phyloP scores from a whole-genome alignment of 2,888 invertebrate genomes.

The Brachycybe producta region DNA sequence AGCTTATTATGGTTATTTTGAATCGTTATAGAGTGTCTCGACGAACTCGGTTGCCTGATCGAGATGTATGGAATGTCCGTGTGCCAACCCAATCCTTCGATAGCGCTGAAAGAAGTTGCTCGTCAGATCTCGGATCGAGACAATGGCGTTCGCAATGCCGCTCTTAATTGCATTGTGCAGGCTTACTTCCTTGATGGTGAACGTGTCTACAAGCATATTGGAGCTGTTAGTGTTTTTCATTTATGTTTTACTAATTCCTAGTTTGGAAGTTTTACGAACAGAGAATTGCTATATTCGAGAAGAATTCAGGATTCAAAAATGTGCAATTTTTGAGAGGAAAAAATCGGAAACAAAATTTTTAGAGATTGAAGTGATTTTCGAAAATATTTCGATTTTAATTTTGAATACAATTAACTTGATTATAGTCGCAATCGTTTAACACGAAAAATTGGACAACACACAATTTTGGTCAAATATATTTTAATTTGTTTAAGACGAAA shows the following conservation, averaged over 20 bases:
- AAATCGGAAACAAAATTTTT: no score
- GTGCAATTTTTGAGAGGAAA: no score
- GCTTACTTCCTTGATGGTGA: conserved; percentile 86
- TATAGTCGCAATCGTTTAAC: no score
- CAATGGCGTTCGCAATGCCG: conserved; percentile 88
- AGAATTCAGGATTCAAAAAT: background rate
- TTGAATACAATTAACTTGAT: no score
- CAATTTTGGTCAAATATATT: no score
- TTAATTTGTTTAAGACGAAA: no score
- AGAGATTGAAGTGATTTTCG: no score
- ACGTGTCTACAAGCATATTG: conserved; percentile 76
- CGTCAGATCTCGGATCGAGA: conserved; percentile 92
- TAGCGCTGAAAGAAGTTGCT: conserved; percentile 77
- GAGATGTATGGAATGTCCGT: conserved; percentile 71
- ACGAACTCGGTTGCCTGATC: conserved; percentile 73
- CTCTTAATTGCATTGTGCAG: conserved; percentile 81
- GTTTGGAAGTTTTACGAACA: background rate
- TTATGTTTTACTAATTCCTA: conserved; percentile 3
- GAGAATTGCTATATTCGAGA: background rate
- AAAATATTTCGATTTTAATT: no score
- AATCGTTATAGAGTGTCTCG: conserved; percentile 79
- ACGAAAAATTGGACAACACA: no score
- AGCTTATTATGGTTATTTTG: conserved; percentile 17
- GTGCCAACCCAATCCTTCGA: conserved; percentile 64
- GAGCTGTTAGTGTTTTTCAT: conserved; percentile 47